Base-by-base conservation (phyloP, 2,888 invertebrate species). In the Drosophila nigricruria region DNA sequence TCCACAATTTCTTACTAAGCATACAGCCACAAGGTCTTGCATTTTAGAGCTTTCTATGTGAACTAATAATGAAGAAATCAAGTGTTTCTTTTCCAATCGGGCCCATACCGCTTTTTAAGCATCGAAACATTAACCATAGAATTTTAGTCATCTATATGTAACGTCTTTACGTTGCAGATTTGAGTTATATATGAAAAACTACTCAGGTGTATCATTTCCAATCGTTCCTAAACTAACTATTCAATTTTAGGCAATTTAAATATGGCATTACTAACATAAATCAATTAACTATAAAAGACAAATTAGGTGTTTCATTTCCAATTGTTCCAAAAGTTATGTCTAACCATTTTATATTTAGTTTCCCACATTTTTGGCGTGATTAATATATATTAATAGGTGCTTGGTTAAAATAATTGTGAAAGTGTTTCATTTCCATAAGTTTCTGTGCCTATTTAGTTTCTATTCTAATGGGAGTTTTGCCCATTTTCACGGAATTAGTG, bases 331-430 rank as follows among this genome's bases (percentile, higher is more conserved):
- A 10, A 1, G 12, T 49, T 30, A 49, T 30, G 12, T 2, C 12
- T n/a, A 47, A 45, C 0, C 2, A 32, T 20, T 50, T 12, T 18
- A 12, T 18, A 20, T 10, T 9, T 3, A 18, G n/a, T 42, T 42
- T 20, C 16, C 6, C 6, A 25, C 8, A 32, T 10, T 52, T 10
- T 23, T 5, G 1, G 1, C 18, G 1, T 14, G 14, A 36, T 53
- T 53, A 53, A 57, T 43, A 40, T 23, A 32, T 56, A 56, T 42
- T 56, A 32, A 32, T 56, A 14, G 12, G 53, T 53, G 53, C 53
- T 36, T 20, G 12, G 3, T 53, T 18, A 12, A 27, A 8, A 27
- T 42, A 20, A 32, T 32, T 20, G 42, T 12, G 16, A 56, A 18
- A 32, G 30, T 23, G 42, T 56, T 56, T n/a, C 42, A 43, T 43